Evolutionary conservation across 2,888 invertebrate genomes (phyloP).

Genomic region (Lasioglossum pauxillum): DNA sequence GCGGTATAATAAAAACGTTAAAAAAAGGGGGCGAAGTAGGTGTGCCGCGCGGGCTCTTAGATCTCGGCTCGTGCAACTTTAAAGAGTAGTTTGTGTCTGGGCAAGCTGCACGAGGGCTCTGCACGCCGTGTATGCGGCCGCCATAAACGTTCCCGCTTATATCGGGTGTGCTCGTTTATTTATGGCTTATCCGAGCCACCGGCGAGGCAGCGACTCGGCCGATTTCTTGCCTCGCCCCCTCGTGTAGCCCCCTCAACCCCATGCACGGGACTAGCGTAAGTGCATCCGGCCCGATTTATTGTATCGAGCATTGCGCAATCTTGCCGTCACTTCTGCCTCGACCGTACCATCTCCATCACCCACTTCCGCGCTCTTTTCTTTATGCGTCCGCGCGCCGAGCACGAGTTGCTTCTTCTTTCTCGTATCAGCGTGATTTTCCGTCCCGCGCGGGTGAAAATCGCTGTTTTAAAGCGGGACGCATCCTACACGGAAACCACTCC

Average conservation of each 20-base stretch:
- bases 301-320: conserved; percentile 57
- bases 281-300: conserved; percentile 62
- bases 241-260: background rate
- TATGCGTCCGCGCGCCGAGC: background rate
- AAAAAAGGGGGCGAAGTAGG: conserved; percentile 39
- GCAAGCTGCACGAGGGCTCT: conserved; percentile 64
- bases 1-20: conserved; percentile 45
- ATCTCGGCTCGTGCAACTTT: conserved; percentile 71
- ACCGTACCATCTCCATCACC: conserved; percentile 50
- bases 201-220: conserved; percentile 21
- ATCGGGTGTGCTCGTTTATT: conserved; percentile 74
- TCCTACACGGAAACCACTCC: background rate
- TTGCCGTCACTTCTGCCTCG: conserved; percentile 40
- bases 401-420: background rate
- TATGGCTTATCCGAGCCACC: conserved; percentile 69
- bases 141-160: conserved; percentile 73
- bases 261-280: conserved; percentile 18
- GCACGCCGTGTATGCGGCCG: conserved; percentile 68
- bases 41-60: conserved; percentile 55
- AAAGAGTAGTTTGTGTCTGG: conserved; percentile 72
- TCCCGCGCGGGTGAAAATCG: background rate
- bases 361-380: conserved; percentile 30
- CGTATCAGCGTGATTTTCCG: conserved; percentile 20
- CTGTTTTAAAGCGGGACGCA: background rate
- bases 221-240: conserved; percentile 54